Base-by-base conservation (phyloP, 1,140 invertebrate genomes). In the Leptonema lineaticorne region DNA sequence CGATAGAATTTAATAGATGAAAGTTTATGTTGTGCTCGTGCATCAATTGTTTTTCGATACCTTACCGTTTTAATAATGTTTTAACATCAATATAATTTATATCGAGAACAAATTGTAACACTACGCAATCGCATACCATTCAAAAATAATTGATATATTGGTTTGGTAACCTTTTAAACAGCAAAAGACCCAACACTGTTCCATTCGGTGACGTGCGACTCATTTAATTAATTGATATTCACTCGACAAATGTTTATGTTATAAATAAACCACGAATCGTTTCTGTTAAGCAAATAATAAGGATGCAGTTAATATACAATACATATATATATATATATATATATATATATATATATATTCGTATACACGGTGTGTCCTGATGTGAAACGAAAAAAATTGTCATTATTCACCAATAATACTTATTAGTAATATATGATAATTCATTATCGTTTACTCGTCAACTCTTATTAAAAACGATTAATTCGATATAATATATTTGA, bases 111-210 rank as follows among this genome's bases (percentile, higher is more conserved):
- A 41, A 41, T 2, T 41, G 11, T 2, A 9, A 41, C n/a, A n/a
- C 11, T 41, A 11, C 16, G 37, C 16, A 41, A 14, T 41, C 3
- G 16, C 48, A 2, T 9, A 9, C 5, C 45, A 48, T 48, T 5
- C 46, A 22, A 8, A 26, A n/a, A 2, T 53, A 53, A 53, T 53
- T 53, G 50, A 53, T 22, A 24, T 53, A 53, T 53, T 53, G 50
- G 50, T 53, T 53, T 53, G 22, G 50, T 53, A 53, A 53, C 50
- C 11, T 24, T 53, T 53, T 26, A n/a, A 24, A 53, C 50, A 24
- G 9, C 50, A 26, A 53, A 53, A n/a, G 50, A 24, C 27, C 50
- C 50, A 53, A 22, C 20, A 24, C 20, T 14, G 27, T 24, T 53
- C 20, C 20, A 53, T 11, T 24, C 50, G 22, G 27, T 53, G 50